A percentile compares a stretch with the other conserved stretches of the same genome.
phyloP scores from a whole-genome alignment of 2,888 invertebrate species.

The Ecdyonurus torrentis region DNA sequence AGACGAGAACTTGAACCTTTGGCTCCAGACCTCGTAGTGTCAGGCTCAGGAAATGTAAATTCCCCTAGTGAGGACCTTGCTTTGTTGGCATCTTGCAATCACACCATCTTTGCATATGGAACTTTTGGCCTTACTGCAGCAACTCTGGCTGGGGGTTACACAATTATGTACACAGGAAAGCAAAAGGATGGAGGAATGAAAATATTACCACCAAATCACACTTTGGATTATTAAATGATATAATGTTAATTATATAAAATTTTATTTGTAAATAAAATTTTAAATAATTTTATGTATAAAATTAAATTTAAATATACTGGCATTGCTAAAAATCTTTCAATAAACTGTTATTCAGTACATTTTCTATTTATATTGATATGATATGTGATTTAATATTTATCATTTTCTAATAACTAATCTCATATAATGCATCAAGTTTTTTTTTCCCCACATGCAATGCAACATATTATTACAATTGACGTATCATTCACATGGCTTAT shows the following conservation, averaged over 20 bases:
- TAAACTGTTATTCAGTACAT: too few species aligned
- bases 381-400: too few species aligned
- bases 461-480: too few species aligned
- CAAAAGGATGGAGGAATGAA: not conserved
- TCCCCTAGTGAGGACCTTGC: not conserved
- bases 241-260: not conserved
- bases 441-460: too few species aligned
- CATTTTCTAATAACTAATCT: too few species aligned
- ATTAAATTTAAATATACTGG: too few species aligned
- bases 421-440: too few species aligned
- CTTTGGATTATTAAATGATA: not conserved
- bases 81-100: not conserved
- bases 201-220: not conserved
- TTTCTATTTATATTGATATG: too few species aligned
- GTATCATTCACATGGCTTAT: too few species aligned
- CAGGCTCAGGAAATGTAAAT: not conserved
- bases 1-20: not conserved
- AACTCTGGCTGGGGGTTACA: not conserved
- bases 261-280: too few species aligned
- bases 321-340: too few species aligned
- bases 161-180: not conserved
- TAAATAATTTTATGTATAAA: too few species aligned
- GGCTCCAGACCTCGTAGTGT: not conserved
- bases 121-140: not conserved
- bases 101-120: not conserved